Evolutionary conservation across 2,113 vertebrate species (phyloP).

Genomic region (Loxodonta africana): DNA sequence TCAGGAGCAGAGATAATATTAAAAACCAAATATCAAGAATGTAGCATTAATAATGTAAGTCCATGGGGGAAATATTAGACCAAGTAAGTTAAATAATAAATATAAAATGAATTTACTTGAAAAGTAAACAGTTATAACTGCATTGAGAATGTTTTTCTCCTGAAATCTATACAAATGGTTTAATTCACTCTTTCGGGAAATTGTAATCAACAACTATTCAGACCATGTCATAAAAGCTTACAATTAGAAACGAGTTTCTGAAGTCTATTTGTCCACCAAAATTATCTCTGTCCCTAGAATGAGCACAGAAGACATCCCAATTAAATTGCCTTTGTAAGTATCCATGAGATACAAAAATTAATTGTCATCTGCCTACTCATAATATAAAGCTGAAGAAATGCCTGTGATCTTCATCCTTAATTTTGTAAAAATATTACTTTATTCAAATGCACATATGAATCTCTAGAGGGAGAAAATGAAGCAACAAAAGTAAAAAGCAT

Average conservation of each 20-base stretch:
- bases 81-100: background rate
- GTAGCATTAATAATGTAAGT: background rate
- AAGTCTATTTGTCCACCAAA: background rate
- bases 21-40: background rate
- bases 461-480: background rate
- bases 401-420: background rate
- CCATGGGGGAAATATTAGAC: background rate
- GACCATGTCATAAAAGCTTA: background rate
- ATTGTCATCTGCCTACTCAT: background rate
- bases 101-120: background rate
- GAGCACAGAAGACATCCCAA: background rate
- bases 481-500: background rate
- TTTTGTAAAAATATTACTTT: background rate
- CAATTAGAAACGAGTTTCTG: slow-evolving; percentile 16
- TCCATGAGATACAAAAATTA: background rate
- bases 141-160: background rate
- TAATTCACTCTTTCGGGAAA: slow-evolving; percentile 14
- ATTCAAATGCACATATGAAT: background rate
- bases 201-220: slow-evolving; percentile 47
- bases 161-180: background rate
- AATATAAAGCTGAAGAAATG: background rate
- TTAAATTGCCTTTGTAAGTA: background rate
- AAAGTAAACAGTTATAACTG: background rate
- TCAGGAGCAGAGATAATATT: background rate
- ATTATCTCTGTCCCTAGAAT: background rate